Evolutionary conservation across 1,140 invertebrate genomes (phyloP).

Genomic region (Scaptomyza hsui): DNA sequence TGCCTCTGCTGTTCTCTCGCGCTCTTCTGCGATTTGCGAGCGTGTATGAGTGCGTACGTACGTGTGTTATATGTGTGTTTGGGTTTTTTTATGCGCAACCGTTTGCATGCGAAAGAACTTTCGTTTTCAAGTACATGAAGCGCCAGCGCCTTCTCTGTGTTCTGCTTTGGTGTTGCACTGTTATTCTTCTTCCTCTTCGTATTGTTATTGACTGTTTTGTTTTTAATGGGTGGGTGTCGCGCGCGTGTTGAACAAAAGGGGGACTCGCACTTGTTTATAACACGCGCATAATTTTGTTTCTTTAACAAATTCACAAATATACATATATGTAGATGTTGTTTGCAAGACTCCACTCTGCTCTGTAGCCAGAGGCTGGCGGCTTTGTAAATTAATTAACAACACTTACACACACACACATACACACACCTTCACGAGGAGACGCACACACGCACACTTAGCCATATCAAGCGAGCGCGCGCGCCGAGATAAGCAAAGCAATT

Average conservation of each 20-base stretch:
- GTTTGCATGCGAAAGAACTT: conserved; percentile 75
- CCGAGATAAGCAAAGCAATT: conserved; percentile 79
- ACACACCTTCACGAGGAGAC: too few relatives aligned
- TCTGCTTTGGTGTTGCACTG: conserved; percentile 11
- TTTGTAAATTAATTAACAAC: conserved; percentile 67
- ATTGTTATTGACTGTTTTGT: conserved; percentile 38
- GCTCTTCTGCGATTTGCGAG: conserved; percentile 16
- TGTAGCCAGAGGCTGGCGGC: conserved; percentile 17
- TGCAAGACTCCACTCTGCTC: conserved; percentile 35
- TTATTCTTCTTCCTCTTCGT: conserved; percentile 11
- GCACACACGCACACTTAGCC: conserved; percentile 26
- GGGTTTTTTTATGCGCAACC: conserved; percentile 44
- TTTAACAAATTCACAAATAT: conserved; percentile 31
- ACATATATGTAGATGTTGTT: conserved; percentile 43
- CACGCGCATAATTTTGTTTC: conserved; percentile 18
- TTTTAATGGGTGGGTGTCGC: conserved; percentile 11
- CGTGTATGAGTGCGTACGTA: neutral
- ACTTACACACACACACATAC: conserved; percentile 50
- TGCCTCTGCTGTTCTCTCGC: conserved; percentile 10
- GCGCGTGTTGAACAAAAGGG: conserved; percentile 25
- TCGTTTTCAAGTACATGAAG: conserved; percentile 71
- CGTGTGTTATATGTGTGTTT: conserved; percentile 28
- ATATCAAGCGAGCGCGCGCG: conserved; percentile 62
- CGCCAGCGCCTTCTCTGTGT: conserved; percentile 35
- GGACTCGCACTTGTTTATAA: conserved; percentile 32